These are phyloP conservation scores for Platyscapa corneri DNA, from an alignment of 1,140 invertebrate genomes.

Conservation along the genomic window DNA sequence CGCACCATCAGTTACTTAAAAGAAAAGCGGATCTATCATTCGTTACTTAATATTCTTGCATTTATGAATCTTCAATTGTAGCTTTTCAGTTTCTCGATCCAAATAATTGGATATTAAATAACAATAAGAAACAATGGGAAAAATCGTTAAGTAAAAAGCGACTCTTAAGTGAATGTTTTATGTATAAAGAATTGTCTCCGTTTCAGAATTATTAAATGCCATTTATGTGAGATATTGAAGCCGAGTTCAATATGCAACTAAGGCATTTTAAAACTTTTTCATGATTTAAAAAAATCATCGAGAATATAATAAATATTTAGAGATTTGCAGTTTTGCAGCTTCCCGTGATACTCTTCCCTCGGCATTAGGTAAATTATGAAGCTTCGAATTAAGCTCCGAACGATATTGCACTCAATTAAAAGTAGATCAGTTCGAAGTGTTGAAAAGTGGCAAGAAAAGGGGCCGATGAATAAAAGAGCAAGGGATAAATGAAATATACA, in stretches of 20 bases:
- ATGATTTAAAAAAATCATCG: background rate
- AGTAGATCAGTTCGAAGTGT: background rate
- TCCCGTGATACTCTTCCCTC: background rate
- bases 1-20: background rate
- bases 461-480: background rate
- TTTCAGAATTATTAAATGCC: too few relatives aligned
- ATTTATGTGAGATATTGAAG: too few relatives aligned
- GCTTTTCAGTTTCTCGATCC: too few relatives aligned
- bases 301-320: background rate
- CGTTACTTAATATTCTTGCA: background rate
- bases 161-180: too few relatives aligned
- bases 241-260: too few relatives aligned
- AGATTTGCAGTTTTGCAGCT: background rate
- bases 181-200: too few relatives aligned
- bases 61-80: background rate
- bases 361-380: background rate
- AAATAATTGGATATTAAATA: too few relatives aligned
- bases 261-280: too few relatives aligned
- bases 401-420: constrained; percentile 19
- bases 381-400: background rate
- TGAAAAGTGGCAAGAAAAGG: background rate
- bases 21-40: background rate
- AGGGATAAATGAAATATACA: constrained; percentile 1
- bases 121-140: too few relatives aligned
- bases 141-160: too few relatives aligned